Evolutionary conservation across 1,140 invertebrate genomes (phyloP), one percentile per base, ranked within the genome.

Genomic region (Neuroterus valhalla): DNA sequence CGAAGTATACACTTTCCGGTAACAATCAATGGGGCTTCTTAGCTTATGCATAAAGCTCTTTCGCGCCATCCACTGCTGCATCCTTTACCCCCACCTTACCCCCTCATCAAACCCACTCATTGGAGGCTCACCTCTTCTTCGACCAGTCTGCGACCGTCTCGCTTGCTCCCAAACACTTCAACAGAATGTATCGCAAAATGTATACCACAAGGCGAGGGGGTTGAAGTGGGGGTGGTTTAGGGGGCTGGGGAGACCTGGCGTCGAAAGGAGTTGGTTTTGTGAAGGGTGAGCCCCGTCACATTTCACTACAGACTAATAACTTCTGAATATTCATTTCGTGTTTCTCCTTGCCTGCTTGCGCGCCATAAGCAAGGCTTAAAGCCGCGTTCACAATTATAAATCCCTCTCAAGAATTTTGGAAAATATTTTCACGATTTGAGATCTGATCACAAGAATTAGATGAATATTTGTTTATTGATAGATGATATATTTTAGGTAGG

Each of bases 281-380:
- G 87, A 86, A 86, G 85, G 88, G 85, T 85, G 87, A 89, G 82
- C 87, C 83, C 86, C 88, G 89, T 89, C 89, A 89, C 88, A 90
- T 90, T 90, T 90, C 88, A 89, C 88, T 90, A 86, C 87, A 89
- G 89, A 89, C 89, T 89, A 90, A 89, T 89, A 90, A 89, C 89
- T 90, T 89, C 88, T 90, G 89, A 90, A 90, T 90, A 90, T 90
- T 90, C 89, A 90, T 90, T 89, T 90, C 88, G 85, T 88, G 89
- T 89, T 89, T 88, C 81, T 86, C 81, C 81, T 84, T 83, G 84
- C 82, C 81, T 82, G 82, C 86, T 84, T 78, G 84, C 74, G 71
- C 78, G 72, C 86, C 81, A 84, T 89, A 88, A 88, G 88, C 87
- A 89, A 85, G 82, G 82, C 84, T 89, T 79, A 88, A 89, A 87